A percentile compares a stretch with the other conserved stretches of the same genome.
These are phyloP conservation scores for Tanytarsus gracilentus DNA, from an alignment of 2,888 invertebrate genomes.

Conservation along the genomic window DNA sequence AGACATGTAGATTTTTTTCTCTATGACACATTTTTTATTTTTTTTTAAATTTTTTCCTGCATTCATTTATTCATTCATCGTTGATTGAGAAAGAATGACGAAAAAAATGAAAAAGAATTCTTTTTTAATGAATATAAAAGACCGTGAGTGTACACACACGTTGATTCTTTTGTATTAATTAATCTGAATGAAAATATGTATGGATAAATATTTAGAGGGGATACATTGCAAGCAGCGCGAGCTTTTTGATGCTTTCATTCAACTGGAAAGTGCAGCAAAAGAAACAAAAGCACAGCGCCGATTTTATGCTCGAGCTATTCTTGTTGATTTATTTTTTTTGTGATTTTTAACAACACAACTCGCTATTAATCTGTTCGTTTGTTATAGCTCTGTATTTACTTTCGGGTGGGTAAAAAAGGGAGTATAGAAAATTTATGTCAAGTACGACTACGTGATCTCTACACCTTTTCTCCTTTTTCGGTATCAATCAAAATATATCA, in stretches of 20 bases:
- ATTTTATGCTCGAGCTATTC: no score
- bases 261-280: no score
- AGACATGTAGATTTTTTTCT: no score
- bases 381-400: neutral
- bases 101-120: neutral
- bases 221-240: neutral
- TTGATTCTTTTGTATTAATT: neutral
- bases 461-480: conserved; percentile 6
- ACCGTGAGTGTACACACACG: neutral
- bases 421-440: neutral
- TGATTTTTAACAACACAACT: no score
- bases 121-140: neutral
- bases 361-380: neutral
- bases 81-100: no score
- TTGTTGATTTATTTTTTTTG: no score
- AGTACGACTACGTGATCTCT: conserved; percentile 6
- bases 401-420: neutral
- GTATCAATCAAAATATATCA: conserved; percentile 26
- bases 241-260: no score
- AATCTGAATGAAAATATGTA: neutral
- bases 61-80: no score
- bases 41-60: no score
- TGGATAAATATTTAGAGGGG: no score
- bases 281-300: no score
- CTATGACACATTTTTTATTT: no score